These are phyloP conservation scores for Falcunculus frontatus DNA, from an alignment of 2,113 vertebrate species.

Conservation along the genomic window DNA sequence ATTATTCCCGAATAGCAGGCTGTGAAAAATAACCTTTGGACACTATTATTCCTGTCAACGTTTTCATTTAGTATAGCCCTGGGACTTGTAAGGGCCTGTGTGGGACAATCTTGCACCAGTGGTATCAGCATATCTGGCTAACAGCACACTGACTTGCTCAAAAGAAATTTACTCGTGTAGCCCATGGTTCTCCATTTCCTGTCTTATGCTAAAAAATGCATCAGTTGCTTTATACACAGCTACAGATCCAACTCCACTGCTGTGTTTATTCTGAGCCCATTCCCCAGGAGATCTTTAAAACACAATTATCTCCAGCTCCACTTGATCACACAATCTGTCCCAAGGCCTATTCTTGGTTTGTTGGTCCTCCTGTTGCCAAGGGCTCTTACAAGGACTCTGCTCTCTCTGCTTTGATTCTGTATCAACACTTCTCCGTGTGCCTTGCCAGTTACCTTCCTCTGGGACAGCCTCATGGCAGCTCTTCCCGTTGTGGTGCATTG, in stretches of 20 bases:
- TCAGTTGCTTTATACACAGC: not conserved
- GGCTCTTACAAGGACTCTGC: not conserved
- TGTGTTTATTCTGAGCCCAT: not conserved
- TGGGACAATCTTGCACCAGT: not conserved
- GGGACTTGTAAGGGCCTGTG: not conserved
- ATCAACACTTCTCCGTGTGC: not conserved
- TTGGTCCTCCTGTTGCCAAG: not conserved
- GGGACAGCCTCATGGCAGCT: not conserved
- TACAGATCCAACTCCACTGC: not conserved
- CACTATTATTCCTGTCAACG: not conserved
- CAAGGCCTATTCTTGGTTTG: not conserved
- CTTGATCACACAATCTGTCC: slow-evolving; percentile 41
- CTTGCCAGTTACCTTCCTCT: not conserved
- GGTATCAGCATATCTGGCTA: not conserved
- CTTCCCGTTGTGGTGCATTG: not conserved
- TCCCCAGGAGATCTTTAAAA: slow-evolving; percentile 31
- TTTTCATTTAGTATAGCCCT: not conserved
- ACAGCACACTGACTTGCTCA: not conserved
- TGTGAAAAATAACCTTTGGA: not conserved
- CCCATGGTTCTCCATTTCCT: not conserved
- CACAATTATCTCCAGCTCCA: slow-evolving; percentile 4
- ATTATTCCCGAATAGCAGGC: not conserved
- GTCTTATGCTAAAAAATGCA: not conserved
- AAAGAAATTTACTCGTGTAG: not conserved
- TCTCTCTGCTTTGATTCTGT: not conserved